Base-by-base conservation (phyloP, 1,140 invertebrate species). In the Drosophila pandora region DNA sequence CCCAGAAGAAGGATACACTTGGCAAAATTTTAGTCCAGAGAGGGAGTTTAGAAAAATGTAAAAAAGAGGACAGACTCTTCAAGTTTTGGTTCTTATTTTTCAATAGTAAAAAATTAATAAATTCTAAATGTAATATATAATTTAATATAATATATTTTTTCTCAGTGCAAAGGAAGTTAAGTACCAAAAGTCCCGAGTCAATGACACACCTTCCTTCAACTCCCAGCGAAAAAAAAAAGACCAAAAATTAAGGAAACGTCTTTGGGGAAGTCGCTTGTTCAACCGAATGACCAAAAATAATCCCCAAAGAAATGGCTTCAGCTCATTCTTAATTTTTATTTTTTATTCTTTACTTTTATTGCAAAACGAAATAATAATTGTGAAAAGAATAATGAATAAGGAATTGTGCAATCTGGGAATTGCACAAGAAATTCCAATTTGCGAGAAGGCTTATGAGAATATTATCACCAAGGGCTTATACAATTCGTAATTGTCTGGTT, bases 171-270 rank as follows among this genome's bases (percentile, higher is more conserved):
- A 23, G 34, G 22, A 12, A 37, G 47, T 55, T 49, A 53, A 65
- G 8, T 32, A 47, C 21, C 47, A 41, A 41, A 25, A 12, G 48
- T 47, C 60, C 57, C 41, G 13, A 73, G 70, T 74, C 77, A 85
- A 61, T 82, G 81, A 82, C 81, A 85, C 81, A 85, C 81, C 81
- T 87, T 81, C 21, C 34, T 32, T 6, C 5, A 10, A 12, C 34
- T 10, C 8, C 39, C 39, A n/a, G 12, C 64, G 79, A 79, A 28
- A 28, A 25, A 28, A 28, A 25, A 28, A 28, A 28, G 5, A 28
- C 25, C 71, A 81, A 37, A 37, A 37, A n/a, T 37, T 37, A 37
- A 80, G 81, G 68, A 82, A 83, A 63, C 74, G 55, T 63, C 72
- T 68, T 68, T 48, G 49, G 47, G 49, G 63, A 64, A 67, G 50